Evolutionary conservation across 2,113 vertebrate species (phyloP), one percentile per base, ranked within the genome.

Genomic region (Rhizomys pruinosus): DNA sequence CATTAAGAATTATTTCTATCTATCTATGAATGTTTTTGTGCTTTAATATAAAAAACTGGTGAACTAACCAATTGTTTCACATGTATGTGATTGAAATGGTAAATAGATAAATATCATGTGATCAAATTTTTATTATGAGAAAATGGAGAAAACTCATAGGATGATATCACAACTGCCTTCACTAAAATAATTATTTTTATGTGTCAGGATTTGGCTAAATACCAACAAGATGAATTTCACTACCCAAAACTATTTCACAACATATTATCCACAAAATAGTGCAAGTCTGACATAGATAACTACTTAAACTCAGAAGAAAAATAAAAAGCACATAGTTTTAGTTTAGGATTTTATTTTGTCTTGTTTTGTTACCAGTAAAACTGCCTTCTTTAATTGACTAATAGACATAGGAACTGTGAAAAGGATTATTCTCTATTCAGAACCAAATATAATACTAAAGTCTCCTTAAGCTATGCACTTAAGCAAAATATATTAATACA

Each of bases 181-280:
- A 71, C 73, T 72, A 82, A 90, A 90, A 44, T 89, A 87, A 92
- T 59, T 82, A 82, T 69, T 52, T 47, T 72, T 77, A 72, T 66
- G 19, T 17, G n/a, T 34, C 47, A n/a, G 73, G 37, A 76, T 25
- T 68, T 91, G 47, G 15, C 47, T n/a, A 90, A 23, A 5, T 5
- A 32, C 57, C 55, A 90, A 61, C 34, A 44, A 90, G 82, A 52
- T 47, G 59, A 52, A 94, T 90, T 55, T 77, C 32, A 87, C 42
- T 93, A 66, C 78, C 7, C 22, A 84, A 90, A 94, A 61, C 44
- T 68, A 78, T 0, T 87, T 82, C 32, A 77, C 12, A 93, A 79
- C 66, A 73, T 79, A 78, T 64, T 90, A 42, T 44, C 13, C 27
- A 90, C 44, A 92, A 77, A 73, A 59, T 72, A 90, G 55, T 73